Evolutionary conservation across 2,888 invertebrate species (phyloP).

Genomic region (Therioaphis trifolii): DNA sequence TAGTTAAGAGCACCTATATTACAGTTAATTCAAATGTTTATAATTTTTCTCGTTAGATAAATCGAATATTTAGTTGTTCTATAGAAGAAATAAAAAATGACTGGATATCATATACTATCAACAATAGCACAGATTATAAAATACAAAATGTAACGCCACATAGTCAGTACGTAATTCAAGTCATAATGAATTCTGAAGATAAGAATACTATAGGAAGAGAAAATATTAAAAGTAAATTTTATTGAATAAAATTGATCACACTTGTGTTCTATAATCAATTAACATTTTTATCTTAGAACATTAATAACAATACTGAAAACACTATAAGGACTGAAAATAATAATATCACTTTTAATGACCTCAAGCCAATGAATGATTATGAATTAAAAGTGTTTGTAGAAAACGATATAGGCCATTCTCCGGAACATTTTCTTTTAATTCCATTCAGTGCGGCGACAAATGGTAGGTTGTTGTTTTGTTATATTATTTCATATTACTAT

Average conservation of each 20-base stretch:
- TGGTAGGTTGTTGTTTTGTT: too few relatives aligned
- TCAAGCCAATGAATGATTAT: not conserved
- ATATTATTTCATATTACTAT: too few relatives aligned
- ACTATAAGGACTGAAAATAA: not conserved
- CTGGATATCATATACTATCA: not conserved
- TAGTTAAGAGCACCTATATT: too few relatives aligned
- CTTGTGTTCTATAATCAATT: not conserved
- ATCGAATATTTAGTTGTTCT: slow-evolving; percentile 42
- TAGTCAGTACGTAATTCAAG: not conserved
- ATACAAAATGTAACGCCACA: not conserved
- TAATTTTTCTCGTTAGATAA: not conserved
- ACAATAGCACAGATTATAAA: not conserved
- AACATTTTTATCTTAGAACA: not conserved
- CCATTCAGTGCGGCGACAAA: not conserved
- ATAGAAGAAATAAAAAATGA: not conserved
- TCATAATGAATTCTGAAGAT: not conserved
- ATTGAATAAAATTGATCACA: too few relatives aligned
- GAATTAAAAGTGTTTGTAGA: not conserved
- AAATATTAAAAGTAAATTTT: not conserved
- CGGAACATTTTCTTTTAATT: not conserved
- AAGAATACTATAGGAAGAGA: not conserved
- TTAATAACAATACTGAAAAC: not conserved
- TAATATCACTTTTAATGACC: not conserved
- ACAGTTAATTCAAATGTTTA: too few relatives aligned
- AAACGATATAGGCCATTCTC: not conserved